Conservation (phyloP, 2,888 invertebrate genomes). For the Drosophila prostipennis region DNA sequence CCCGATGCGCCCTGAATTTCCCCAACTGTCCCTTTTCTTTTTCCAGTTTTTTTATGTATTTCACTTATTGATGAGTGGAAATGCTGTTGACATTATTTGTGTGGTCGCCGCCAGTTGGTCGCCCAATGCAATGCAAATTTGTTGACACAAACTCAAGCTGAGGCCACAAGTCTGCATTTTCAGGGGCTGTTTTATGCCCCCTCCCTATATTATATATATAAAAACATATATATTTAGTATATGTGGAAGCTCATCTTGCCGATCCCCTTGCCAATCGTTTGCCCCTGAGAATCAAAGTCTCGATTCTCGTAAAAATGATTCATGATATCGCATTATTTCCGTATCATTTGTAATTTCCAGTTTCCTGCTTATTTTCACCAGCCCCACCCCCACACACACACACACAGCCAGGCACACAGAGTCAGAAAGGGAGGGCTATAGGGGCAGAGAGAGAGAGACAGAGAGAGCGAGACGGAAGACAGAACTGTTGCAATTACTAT, state of each 20-base stretch:
- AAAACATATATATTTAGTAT: slow-evolving; percentile 1
- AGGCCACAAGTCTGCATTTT: slow-evolving; percentile 8
- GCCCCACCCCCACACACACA: slow-evolving; percentile 10
- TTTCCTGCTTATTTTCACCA: slow-evolving; percentile 76
- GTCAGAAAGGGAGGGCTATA: not conserved
- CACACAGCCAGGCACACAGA: slow-evolving; percentile 4
- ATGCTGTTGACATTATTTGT: slow-evolving; percentile 77
- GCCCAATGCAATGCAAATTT: slow-evolving; percentile 68
- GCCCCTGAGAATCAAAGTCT: slow-evolving; percentile 75
- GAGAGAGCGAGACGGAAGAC: not conserved
- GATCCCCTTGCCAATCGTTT: slow-evolving; percentile 46
- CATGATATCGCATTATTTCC: slow-evolving; percentile 79
- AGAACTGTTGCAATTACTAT: slow-evolving; percentile 68
- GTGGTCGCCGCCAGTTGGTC: slow-evolving; percentile 69
- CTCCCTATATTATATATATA: not conserved
- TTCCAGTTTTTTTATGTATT: slow-evolving; percentile 16
- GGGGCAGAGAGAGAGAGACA: not conserved
- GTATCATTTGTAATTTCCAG: slow-evolving; percentile 78
- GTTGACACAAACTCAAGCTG: slow-evolving; percentile 48
- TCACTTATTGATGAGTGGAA: slow-evolving; percentile 68
- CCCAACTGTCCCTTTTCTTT: not conserved
- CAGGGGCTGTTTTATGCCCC: slow-evolving; percentile 4
- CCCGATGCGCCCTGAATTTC: slow-evolving; percentile 38
- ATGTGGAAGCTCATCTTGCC: slow-evolving; percentile 4
- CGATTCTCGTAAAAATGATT: slow-evolving; percentile 78